phyloP scores from a whole-genome alignment of 2,888 invertebrate species.

The Drosophila picticornis region DNA sequence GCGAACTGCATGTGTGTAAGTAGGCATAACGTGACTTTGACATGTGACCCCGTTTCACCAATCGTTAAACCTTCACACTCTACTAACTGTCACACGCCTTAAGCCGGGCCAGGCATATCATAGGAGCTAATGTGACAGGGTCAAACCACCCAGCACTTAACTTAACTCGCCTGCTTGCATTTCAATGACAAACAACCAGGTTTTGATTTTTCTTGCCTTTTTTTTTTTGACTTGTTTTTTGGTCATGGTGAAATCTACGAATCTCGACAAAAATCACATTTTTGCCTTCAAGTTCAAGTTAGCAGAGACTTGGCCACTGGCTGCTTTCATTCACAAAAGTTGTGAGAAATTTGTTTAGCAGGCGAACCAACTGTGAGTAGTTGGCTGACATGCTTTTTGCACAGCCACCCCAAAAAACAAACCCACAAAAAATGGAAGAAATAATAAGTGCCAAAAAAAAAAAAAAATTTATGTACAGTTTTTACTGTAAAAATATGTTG shows the following conservation, averaged over 20 bases:
- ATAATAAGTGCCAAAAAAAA: slow-evolving; percentile 7
- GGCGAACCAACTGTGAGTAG: slow-evolving; percentile 49
- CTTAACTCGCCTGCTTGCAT: slow-evolving; percentile 36
- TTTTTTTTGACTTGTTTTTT: slow-evolving; percentile 23
- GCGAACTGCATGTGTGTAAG: slow-evolving; percentile 13
- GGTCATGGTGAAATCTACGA: slow-evolving; percentile 70
- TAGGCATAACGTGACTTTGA: slow-evolving; percentile 37
- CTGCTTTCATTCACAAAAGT: slow-evolving; percentile 36
- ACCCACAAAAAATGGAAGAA: background rate
- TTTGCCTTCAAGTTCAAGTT: slow-evolving; percentile 30
- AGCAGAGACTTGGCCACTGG: slow-evolving; percentile 11
- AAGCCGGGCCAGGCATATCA: slow-evolving; percentile 62
- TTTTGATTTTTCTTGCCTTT: slow-evolving; percentile 11
- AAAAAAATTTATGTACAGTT: slow-evolving; percentile 15
- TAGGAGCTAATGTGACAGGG: slow-evolving; percentile 69
- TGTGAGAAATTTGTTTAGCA: slow-evolving; percentile 47
- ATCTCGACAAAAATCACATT: slow-evolving; percentile 24
- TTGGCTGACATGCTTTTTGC: slow-evolving; percentile 58
- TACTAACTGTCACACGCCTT: slow-evolving; percentile 64
- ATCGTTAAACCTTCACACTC: slow-evolving; percentile 82
- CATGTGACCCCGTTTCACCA: slow-evolving; percentile 72
- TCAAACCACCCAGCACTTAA: slow-evolving; percentile 55
- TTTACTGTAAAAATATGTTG: slow-evolving; percentile 34
- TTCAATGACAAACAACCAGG: slow-evolving; percentile 59
- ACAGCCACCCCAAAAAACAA: slow-evolving; percentile 17